Conservation (phyloP, 92 coral and sea anemone species). For the Metridium senile region DNA sequence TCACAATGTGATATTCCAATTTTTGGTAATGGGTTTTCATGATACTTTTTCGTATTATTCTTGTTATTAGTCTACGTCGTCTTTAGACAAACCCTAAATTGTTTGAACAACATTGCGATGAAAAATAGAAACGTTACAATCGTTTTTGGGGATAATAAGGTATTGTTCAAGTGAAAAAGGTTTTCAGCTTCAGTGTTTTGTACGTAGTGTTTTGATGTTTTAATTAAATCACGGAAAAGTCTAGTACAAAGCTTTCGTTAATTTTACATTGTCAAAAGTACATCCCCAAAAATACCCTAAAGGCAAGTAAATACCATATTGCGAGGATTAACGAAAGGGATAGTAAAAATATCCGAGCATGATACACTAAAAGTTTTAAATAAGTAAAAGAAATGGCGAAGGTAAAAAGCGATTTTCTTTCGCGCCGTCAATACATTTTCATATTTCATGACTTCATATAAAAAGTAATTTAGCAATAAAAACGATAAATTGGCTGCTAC, state of each 20-base stretch:
- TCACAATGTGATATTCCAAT: too few relatives aligned
- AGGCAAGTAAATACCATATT: background rate
- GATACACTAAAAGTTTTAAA: background rate
- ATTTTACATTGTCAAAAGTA: background rate
- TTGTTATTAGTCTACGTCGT: too few relatives aligned
- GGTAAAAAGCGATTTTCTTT: background rate
- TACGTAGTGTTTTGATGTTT: background rate
- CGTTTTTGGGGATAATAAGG: background rate
- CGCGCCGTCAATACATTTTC: constrained; percentile 1
- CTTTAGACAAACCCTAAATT: too few relatives aligned
- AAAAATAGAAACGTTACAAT: too few relatives aligned
- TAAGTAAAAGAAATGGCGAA: background rate
- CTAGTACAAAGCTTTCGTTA: background rate
- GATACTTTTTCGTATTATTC: too few relatives aligned
- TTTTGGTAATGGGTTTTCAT: too few relatives aligned
- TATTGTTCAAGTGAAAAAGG: too few relatives aligned
- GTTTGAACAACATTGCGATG: too few relatives aligned
- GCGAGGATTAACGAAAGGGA: background rate
- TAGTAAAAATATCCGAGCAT: background rate
- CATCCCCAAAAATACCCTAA: background rate
- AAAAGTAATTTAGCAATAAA: constrained; percentile 5
- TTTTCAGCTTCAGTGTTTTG: too few relatives aligned
- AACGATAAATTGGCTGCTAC: background rate
- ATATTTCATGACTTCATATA: constrained; percentile 11
- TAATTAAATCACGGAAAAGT: constrained; percentile 5